Base-by-base conservation (phyloP, 2,113 vertebrate genomes). In the Stigmatopora nigra region DNA sequence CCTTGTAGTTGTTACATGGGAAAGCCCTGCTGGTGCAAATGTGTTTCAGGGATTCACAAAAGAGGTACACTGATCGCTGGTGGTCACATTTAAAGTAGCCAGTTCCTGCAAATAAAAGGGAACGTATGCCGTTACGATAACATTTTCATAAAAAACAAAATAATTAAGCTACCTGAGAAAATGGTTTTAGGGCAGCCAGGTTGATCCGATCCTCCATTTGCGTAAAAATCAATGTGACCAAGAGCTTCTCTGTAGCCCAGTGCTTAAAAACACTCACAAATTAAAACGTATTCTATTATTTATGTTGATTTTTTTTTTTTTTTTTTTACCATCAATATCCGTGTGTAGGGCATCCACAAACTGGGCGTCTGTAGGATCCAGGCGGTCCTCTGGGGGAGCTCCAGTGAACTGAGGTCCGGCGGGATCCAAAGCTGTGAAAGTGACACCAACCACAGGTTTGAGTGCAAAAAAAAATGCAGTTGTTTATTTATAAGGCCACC, bases 271-370 rank as follows among this genome's bases (percentile, higher is more conserved):
- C 8, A 70, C 11, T 45, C 51, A 19, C 10, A 64, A 17, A 14
- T 17, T 1, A 7, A 25, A 5, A 59, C 7, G 15, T 56, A 8
- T 45, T 14, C 22, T 5, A 52, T 14, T 17, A 49, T 48, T 59
- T 46, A 46, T 19, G n/a, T n/a, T n/a, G n/a, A n/a, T 44, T 62
- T 67, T 83, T 15, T 56, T 25, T 4, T 31, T 4, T 35, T 31
- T 36, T 25, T 1, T 59, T 61, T 53, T 87, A 98, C 96, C 89
- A 49, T 95, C 88, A 10, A 71, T 81, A 70, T 98, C 94, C 20
- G 94, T 91, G 85, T 99, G 97, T n/a, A 99, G 83, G 2, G 89
- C 93, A 52, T 98, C 97, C 49, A 99, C 93, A 87, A 99, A 94
- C 60, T 89, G 80, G 0, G 97, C 97, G 44, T 99, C 95, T 0